Percentiles rank a stretch among this genome's conserved stretches.
Evolutionary conservation across 2,888 invertebrate genomes (phyloP).

Genomic region (Latrodectus hesperus): DNA sequence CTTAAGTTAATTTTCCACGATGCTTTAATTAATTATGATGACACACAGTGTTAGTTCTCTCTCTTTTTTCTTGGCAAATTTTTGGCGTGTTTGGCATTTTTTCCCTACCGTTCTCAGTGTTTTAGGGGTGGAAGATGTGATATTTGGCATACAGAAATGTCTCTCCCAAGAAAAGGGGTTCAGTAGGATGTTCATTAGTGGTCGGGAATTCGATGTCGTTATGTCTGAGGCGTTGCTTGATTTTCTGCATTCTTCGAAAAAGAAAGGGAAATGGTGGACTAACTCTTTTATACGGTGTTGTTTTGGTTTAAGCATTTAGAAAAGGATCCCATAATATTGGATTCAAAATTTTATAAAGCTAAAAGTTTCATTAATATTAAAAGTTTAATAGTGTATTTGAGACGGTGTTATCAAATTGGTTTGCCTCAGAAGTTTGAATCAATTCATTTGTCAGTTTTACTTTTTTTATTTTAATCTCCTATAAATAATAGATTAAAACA

Average conservation of each 20-base stretch:
- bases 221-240: constrained; percentile 19
- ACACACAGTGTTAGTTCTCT: constrained; percentile 18
- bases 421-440: no score
- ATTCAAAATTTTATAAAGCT: no score
- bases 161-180: neutral
- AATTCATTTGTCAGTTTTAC: no score
- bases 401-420: no score
- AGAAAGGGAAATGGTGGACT: constrained; percentile 8
- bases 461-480: no score
- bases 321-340: neutral
- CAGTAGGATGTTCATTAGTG: constrained; percentile 40
- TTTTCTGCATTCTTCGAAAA: constrained; percentile 29
- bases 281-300: neutral
- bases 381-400: no score
- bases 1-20: constrained; percentile 53
- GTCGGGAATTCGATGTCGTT: constrained; percentile 23
- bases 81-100: constrained; percentile 3
- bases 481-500: no score
- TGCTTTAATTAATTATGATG: constrained; percentile 64
- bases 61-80: neutral
- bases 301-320: neutral
- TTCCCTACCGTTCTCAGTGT: neutral
- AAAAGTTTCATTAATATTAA: no score
- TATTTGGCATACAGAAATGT: neutral
- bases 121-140: neutral